A percentile compares a stretch with the other conserved stretches of the same genome.
Conservation (phyloP, 2,113 vertebrate genomes). For the Podarcis raffonei region DNA sequence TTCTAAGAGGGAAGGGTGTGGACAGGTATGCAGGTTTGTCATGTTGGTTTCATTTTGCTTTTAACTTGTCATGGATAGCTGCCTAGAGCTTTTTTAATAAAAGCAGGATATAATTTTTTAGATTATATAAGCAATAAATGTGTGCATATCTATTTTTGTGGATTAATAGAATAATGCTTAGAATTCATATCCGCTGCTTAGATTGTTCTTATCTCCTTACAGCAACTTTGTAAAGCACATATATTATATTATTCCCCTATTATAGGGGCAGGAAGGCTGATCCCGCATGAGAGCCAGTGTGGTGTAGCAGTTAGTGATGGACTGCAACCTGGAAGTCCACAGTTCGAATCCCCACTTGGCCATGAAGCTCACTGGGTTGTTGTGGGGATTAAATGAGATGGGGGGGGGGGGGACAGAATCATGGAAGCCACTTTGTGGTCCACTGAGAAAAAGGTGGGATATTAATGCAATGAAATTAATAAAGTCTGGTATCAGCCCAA, state of each 20-base stretch:
- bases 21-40: not conserved
- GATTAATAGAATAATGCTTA: not conserved
- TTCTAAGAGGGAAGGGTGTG: not conserved
- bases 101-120: not conserved
- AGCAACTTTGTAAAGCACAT: not conserved
- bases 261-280: not conserved
- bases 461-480: too few species aligned
- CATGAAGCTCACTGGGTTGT: too few species aligned
- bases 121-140: not conserved
- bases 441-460: too few species aligned
- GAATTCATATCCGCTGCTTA: not conserved
- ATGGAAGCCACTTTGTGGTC: too few species aligned
- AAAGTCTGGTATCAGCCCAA: too few species aligned
- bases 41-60: not conserved
- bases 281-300: not conserved
- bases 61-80: not conserved
- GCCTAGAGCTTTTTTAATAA: not conserved
- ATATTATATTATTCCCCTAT: not conserved
- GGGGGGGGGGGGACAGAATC: too few species aligned
- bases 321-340: too few species aligned
- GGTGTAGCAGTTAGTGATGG: too few species aligned
- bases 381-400: too few species aligned
- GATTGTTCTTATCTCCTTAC: not conserved
- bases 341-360: too few species aligned
- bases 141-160: not conserved